Base-by-base conservation (phyloP, 1,140 invertebrate species). In the Sarcophaga bullata region DNA sequence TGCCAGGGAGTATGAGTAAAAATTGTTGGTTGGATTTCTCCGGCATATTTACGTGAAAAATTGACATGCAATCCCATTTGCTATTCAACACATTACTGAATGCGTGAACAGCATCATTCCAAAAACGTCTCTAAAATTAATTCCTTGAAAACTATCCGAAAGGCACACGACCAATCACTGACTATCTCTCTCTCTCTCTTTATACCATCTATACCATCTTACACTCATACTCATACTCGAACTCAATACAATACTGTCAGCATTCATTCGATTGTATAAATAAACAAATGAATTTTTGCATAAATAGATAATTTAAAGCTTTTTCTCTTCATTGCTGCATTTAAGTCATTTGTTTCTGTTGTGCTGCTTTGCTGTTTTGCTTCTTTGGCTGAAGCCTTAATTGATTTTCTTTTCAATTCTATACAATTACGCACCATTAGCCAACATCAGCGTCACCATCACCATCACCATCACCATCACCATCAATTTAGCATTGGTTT, bases 141-240 rank as follows among this genome's bases (percentile, higher is more conserved):
- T 78, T 78, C 75, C 75, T 52, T 78, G 75, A 78, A 78, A 78
- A 50, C 75, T 78, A 78, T 78, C n/a, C 75, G 75, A 78, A 78
- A 78, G 75, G 75, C 75, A 78, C 75, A 78, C 75, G 75, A 78
- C 75, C 75, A 78, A 78, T 78, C 75, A 78, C 25, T 9, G 62
- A 17, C 62, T 25, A 9, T 25, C 62, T 9, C 17, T 72, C 62
- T 9, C 8, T 72, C 62, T 25, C 10, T 54, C 52, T 11, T 10
- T 54, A 10, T 11, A 15, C 15, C 52, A 54, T 10, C 52, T 54
- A n/a, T n/a, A n/a, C n/a, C 25, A 15, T 7, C 37, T 47, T 37
- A 47, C 19, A 73, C n/a, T 17, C n/a, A 25, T 17, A 68, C 8
- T 19, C 17, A 68, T 8, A 9, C n/a, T 9, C 17, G n/a, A 0